Evolutionary conservation across 2,888 invertebrate species (phyloP), one percentile per base, ranked within the genome.

Genomic region (Antheraea assamensis): DNA sequence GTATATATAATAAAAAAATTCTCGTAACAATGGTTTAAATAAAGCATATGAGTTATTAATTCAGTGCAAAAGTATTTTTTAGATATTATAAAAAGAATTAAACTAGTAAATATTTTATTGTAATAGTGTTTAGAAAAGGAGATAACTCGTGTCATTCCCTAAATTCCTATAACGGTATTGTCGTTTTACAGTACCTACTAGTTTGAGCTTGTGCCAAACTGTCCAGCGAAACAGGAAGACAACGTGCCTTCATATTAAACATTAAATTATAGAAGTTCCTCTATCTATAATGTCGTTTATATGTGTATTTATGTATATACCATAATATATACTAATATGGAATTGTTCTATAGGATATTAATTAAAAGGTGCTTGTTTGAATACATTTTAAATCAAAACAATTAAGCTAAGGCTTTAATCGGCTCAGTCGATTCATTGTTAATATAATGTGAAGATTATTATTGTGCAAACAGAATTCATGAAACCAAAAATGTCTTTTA

Each of bases 121-220:
- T 0, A 15, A 21, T 42, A 30, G 2, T 24, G 27, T 2, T 42
- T 49, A 15, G 15, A 35, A 55, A 55, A 58, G 58, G 24, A 55
- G 17, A 17, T 55, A 13, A 21, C 24, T 42, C 58, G 42, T 15
- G 47, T 73, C 21, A 35, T 58, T 55, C 73, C 77, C 80, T 82
- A 80, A 81, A 84, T 79, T 80, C 77, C 77, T 74, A 80, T 82
- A 83, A 79, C 76, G 73, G 74, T 79, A 78, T 77, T 68, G 35
- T 21, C 68, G 75, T 75, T 79, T 81, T 75, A 78, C 78, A 72
- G 74, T 75, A 79, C 68, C 68, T 68, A 68, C 79, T 72, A 76
- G 76, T 80, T 88, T 88, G 85, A 85, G 75, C 75, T 75, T 71
- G 81, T 82, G 87, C 87, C 87, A 89, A 87, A 85, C 83, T 78